These are phyloP conservation scores for Pseudobourletiella spinata DNA, from an alignment of 1,140 invertebrate species.

Conservation along the genomic window DNA sequence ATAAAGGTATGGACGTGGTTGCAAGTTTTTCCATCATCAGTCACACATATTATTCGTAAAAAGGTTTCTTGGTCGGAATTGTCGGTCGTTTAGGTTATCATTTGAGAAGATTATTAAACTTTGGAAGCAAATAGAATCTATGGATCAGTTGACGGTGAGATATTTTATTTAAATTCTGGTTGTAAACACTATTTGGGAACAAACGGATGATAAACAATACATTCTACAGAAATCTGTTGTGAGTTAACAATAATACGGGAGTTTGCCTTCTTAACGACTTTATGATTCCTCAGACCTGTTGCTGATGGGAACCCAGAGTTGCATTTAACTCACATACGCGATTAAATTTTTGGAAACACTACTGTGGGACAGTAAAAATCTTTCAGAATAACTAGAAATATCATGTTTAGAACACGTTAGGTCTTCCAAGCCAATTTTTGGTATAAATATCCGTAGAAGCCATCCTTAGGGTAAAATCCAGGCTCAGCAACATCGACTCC, in stretches of 20 bases:
- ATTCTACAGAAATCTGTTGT: neutral
- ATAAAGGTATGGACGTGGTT: too few relatives aligned
- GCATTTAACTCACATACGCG: neutral
- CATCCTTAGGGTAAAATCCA: neutral
- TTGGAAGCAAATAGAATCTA: too few relatives aligned
- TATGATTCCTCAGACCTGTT: neutral
- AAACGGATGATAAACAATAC: too few relatives aligned
- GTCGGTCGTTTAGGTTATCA: too few relatives aligned
- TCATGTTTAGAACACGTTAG: neutral
- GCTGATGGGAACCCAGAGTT: neutral
- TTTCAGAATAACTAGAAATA: neutral
- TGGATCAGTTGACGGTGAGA: too few relatives aligned
- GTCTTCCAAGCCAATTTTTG: neutral
- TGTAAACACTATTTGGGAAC: too few relatives aligned
- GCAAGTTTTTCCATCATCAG: too few relatives aligned
- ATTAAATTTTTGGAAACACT: neutral
- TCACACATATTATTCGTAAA: too few relatives aligned
- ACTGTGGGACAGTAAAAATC: neutral
- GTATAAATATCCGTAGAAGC: neutral
- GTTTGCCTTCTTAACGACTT: neutral
- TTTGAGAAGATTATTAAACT: too few relatives aligned
- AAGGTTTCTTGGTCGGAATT: too few relatives aligned
- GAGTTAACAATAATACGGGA: neutral
- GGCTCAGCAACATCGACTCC: neutral
- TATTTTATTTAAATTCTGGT: too few relatives aligned